Base-by-base conservation (phyloP, 2,113 vertebrate genomes). In the Rhegmatorhina hoffmannsi region DNA sequence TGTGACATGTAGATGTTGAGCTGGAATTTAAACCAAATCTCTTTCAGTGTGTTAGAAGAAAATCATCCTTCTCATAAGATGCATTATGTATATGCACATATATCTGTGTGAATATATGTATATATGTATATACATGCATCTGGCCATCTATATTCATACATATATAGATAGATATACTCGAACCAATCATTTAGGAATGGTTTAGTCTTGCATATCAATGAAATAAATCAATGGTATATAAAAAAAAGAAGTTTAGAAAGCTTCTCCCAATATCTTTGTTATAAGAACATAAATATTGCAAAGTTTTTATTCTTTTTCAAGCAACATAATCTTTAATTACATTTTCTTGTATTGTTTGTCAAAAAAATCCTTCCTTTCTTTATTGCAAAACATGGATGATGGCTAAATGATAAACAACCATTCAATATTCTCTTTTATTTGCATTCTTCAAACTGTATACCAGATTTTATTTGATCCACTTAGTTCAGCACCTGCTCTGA, bases 11-110 rank as follows among this genome's bases (percentile, higher is more conserved):
- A 82, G 69, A 67, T 55, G 49, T 62, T 58, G 34, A 84, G 69
- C 64, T 84, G 73, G 79, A 91, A 84, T 86, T 63, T 77, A 74
- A 95, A 81, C 43, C 55, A 89, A 89, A 78, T 81, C 28, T 78
- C 33, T 73, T 66, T 25, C 8, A n/a, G 28, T 80, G 50, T 84
- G 90, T 75, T 78, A 75, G 76, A 34, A 90, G 26, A 53, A 94
- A 93, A 76, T 76, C 14, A 6, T 66, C 19, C 31, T 68, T 59
- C 56, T 84, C 38, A 23, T 74, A 38, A 72, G n/a, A 47, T 55
- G 77, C 19, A 24, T 64, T 80, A 47, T 47, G 18, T 68, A 18
- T 47, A 62, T 84, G 36, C 7, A 17, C 64, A 24, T 88, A 7
- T 66, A 49, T 79, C 10, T 80, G 5, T 64, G 8, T 87, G 31